Conservation (phyloP, 2,113 vertebrate genomes). For the Albula goreensis region DNA sequence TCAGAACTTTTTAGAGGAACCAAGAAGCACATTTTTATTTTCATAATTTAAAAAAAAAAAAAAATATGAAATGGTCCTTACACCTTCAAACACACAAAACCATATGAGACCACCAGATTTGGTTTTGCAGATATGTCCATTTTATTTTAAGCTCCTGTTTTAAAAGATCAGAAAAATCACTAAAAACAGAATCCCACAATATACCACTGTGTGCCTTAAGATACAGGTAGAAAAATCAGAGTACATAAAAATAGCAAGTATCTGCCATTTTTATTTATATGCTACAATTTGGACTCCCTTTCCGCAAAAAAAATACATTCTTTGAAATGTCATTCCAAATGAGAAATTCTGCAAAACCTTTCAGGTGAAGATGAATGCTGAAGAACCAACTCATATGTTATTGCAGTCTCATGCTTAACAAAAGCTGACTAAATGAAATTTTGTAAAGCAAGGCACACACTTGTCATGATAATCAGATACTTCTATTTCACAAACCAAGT, state of each 20-base stretch:
- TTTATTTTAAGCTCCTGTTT: not conserved
- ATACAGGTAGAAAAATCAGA: constrained; percentile 13
- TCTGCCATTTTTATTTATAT: not conserved
- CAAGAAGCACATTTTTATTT: constrained; percentile 25
- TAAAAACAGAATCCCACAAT: constrained; percentile 43
- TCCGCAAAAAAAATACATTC: not conserved
- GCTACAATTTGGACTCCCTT: constrained; percentile 13
- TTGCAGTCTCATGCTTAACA: not conserved
- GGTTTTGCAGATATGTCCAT: not conserved
- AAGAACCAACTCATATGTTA: not conserved
- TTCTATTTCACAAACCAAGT: not conserved
- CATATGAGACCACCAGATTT: not conserved
- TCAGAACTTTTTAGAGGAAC: not conserved
- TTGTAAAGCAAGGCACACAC: not conserved
- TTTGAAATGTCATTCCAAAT: not conserved
- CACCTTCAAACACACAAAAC: constrained; percentile 18
- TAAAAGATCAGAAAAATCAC: constrained; percentile 36
- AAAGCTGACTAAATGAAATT: not conserved
- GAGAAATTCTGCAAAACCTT: constrained; percentile 9
- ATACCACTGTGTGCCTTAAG: not conserved
- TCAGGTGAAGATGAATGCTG: not conserved
- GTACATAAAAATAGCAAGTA: constrained; percentile 1
- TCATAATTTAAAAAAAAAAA: not conserved
- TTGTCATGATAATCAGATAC: not conserved
- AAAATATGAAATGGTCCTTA: constrained; percentile 19